A percentile compares a stretch with the other conserved stretches of the same genome.
phyloP scores from a whole-genome alignment of 2,797 vertebrate genomes.

The Pseudocheirus occidentalis region DNA sequence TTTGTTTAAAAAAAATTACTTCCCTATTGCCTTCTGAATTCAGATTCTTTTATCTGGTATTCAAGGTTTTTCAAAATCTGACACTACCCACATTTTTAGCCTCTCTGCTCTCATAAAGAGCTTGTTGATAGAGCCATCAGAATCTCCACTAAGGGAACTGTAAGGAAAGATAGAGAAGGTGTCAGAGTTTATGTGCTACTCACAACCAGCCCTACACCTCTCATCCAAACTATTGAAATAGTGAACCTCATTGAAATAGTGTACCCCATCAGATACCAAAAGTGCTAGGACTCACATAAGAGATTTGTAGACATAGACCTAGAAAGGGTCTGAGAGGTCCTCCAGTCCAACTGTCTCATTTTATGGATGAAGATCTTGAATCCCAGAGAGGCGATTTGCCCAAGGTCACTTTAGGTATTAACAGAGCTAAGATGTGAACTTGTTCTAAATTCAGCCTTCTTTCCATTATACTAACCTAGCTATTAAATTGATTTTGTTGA shows the following conservation, averaged over 20 bases:
- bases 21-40: not conserved
- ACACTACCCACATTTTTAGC: not conserved
- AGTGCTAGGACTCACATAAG: not conserved
- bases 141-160: not conserved
- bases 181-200: not conserved
- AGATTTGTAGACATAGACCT: not conserved
- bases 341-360: not conserved
- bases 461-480: not conserved
- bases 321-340: not conserved
- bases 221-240: not conserved
- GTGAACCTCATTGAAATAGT: not conserved
- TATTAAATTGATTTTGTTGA: not conserved
- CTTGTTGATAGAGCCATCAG: not conserved
- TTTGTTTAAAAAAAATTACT: not conserved
- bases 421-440: not conserved
- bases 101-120: not conserved
- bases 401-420: not conserved
- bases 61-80: not conserved
- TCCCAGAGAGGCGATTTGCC: not conserved
- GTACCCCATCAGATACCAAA: not conserved
- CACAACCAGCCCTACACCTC: not conserved
- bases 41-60: not conserved
- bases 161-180: not conserved
- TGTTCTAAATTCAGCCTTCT: not conserved
- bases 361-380: not conserved